Base-by-base conservation (phyloP, 2,888 invertebrate genomes). In the Clusia tigrina region DNA sequence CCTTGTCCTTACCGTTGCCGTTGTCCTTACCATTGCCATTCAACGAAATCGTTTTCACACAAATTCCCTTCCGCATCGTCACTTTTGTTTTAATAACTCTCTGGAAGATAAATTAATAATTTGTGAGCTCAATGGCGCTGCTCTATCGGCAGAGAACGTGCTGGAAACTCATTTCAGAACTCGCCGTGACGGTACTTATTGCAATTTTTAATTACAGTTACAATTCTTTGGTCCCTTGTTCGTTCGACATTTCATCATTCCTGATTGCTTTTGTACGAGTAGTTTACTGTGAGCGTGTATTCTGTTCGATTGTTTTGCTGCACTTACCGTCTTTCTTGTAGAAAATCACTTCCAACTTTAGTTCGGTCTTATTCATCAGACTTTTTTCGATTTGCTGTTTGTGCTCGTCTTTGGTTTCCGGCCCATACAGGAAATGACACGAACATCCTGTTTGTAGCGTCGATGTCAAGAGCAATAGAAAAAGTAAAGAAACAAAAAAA, bases 281-380 rank as follows among this genome's bases (percentile, higher is more conserved):
- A 2, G 32, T 55, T 66, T 60, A 55, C 63, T 37, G 32, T 52
- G 52, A 24, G 22, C 60, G 48, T 23, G 6, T 22, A 37, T 38
- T 26, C 54, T 60, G 51, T 60, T 20, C 53, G 15, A n/a, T 25
- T 22, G 20, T 56, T 24, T 32, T 32, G n/a, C 57, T 22, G 17
- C 46, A 83, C 90, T 89, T 83, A 95, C 96, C 95, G 86, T 90
- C 93, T 85, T 96, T 96, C 85, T 95, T 95, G 85, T 96, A 96
- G 85, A 97, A 95, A 78, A 94, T 91, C 68, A 97, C 92, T 85
- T 97, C 96, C 72, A 95, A 87, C 85, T 97, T 96, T 69, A 96
- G 90, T 85, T 97, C 97, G 75, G 90, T 90, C 84, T 96, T 96
- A 73, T 90, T 90, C 78, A 94, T 94, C 71, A 97, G 88, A 25